Evolutionary conservation across 2,797 vertebrate species (phyloP).

Genomic region (Pygocentrus nattereri): DNA sequence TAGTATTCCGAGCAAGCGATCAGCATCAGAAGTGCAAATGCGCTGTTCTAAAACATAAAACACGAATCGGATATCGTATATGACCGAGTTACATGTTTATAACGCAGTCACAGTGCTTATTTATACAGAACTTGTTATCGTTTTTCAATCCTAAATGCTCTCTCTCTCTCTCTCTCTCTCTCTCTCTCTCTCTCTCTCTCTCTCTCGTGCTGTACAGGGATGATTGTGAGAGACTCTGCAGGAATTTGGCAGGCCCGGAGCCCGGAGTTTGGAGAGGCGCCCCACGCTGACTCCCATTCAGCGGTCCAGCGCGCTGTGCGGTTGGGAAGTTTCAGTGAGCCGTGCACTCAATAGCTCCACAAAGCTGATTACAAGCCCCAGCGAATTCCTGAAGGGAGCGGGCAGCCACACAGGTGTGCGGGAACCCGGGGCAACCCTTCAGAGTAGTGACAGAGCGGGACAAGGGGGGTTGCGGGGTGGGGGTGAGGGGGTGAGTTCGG

Average conservation of each 20-base stretch:
- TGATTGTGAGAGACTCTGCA: slow-evolving; percentile 89
- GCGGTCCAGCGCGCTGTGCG: slow-evolving; percentile 82
- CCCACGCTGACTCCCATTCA: slow-evolving; percentile 92
- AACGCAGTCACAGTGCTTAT: not conserved
- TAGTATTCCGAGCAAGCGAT: too few relatives aligned
- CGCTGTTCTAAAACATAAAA: too few relatives aligned
- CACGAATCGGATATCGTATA: too few relatives aligned
- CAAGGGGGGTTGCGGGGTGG: too few relatives aligned
- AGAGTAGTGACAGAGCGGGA: slow-evolving; percentile 85
- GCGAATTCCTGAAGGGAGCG: slow-evolving; percentile 92
- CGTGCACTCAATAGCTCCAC: slow-evolving; percentile 90
- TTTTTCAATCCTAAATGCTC: not conserved
- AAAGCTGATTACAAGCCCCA: slow-evolving; percentile 96
- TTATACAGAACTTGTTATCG: not conserved
- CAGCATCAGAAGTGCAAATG: too few relatives aligned
- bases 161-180: slow-evolving; percentile 58
- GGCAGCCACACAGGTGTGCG: slow-evolving; percentile 91
- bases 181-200: slow-evolving; percentile 32
- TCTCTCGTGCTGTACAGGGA: slow-evolving; percentile 73
- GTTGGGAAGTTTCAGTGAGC: slow-evolving; percentile 91
- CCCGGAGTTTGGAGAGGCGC: slow-evolving; percentile 82
- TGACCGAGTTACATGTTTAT: too few relatives aligned
- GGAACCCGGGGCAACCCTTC: slow-evolving; percentile 85
- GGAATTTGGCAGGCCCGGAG: slow-evolving; percentile 87
- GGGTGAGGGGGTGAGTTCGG: not conserved